Conservation (phyloP, 2,113 vertebrate species). For the Acrocephalus arundinaceus region DNA sequence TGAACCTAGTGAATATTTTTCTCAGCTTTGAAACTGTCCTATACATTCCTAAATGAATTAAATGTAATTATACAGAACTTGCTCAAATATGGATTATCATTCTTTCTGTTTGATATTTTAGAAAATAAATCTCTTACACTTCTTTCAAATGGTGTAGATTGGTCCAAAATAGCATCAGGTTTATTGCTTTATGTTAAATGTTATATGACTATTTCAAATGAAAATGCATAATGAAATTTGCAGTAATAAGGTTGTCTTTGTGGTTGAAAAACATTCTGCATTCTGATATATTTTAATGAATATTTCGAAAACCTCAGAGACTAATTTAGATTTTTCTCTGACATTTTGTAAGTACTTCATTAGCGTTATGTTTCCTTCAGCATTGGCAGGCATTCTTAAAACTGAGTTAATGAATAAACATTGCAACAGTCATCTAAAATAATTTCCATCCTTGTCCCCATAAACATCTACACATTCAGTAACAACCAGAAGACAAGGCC, state of each 20-base stretch:
- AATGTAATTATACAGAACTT: not conserved
- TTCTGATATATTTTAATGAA: constrained; percentile 17
- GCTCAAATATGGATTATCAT: not conserved
- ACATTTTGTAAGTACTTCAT: constrained; percentile 12
- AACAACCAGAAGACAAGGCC: not conserved
- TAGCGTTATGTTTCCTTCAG: constrained; percentile 4
- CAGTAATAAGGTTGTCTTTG: not conserved
- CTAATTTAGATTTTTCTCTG: constrained; percentile 14
- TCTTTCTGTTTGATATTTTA: not conserved
- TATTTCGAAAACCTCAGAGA: not conserved
- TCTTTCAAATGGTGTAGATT: not conserved
- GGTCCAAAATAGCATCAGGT: not conserved
- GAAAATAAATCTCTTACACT: not conserved
- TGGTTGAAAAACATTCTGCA: not conserved
- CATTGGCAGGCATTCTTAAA: not conserved
- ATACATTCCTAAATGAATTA: not conserved
- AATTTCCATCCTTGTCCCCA: not conserved
- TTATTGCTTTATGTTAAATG: not conserved
- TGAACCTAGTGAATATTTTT: not conserved
- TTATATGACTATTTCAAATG: not conserved
- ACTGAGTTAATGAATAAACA: not conserved
- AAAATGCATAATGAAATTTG: not conserved
- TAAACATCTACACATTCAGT: not conserved
- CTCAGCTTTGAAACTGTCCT: not conserved
- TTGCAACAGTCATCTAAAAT: not conserved